These are phyloP conservation scores for Apogon talboti DNA, from an alignment of 2,797 vertebrate genomes.

Conservation along the genomic window DNA sequence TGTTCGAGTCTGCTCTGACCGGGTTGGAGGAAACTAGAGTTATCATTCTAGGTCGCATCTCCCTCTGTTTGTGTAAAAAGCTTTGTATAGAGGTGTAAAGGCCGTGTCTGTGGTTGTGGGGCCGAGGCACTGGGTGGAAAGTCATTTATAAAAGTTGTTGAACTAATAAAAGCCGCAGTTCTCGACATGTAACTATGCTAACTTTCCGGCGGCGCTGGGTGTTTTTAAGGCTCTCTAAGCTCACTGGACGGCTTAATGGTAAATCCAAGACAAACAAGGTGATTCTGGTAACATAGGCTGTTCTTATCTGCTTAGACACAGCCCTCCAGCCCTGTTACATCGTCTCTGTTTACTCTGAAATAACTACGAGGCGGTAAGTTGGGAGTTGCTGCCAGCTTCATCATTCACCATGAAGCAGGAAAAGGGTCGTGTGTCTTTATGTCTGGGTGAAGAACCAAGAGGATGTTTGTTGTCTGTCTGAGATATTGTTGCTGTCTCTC, in stretches of 20 bases:
- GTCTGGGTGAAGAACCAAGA: neutral
- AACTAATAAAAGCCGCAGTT: conserved; percentile 25
- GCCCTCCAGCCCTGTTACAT: too few relatives aligned
- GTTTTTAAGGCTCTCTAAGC: conserved; percentile 35
- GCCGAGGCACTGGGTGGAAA: rapidly evolving
- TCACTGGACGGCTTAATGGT: conserved; percentile 18
- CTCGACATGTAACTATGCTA: conserved; percentile 8
- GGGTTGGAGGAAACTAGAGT: neutral
- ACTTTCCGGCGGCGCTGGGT: neutral
- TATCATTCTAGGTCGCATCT: neutral
- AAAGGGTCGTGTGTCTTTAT: neutral
- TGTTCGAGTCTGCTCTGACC: conserved; percentile 14
- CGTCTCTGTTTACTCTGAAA: too few relatives aligned
- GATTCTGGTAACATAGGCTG: conserved; percentile 3
- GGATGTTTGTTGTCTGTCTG: conserved; percentile 44
- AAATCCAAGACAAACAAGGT: conserved; percentile 11
- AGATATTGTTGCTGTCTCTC: neutral
- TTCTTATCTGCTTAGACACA: neutral
- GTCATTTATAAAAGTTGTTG: conserved; percentile 47
- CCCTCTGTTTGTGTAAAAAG: neutral
- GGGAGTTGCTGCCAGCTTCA: neutral
- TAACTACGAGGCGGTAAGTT: neutral
- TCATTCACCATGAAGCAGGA: neutral
- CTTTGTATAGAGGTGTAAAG: too few relatives aligned
- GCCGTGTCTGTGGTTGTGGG: neutral